A percentile compares a stretch with the other conserved stretches of the same genome.
Conservation (phyloP, 2,888 invertebrate genomes). For the Drosophila barbarae region DNA sequence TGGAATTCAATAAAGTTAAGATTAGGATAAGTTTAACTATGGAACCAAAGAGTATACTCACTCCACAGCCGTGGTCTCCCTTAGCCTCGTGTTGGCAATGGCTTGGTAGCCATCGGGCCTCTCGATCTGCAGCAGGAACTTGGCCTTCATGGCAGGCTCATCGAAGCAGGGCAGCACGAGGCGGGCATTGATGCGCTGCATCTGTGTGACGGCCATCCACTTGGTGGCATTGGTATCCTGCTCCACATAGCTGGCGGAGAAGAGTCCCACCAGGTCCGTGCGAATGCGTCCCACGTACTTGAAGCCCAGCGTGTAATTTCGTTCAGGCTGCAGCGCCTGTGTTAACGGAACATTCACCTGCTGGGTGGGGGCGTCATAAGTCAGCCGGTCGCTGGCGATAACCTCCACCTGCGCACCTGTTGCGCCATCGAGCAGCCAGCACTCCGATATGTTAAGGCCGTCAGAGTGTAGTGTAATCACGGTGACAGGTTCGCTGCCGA, state of each 20-base stretch:
- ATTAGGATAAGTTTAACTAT: neutral
- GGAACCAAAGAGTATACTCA: slow-evolving; percentile 23
- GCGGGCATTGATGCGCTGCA: slow-evolving; percentile 84
- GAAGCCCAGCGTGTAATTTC: slow-evolving; percentile 80
- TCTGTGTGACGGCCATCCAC: slow-evolving; percentile 83
- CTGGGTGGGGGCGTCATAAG: slow-evolving; percentile 70
- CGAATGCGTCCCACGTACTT: slow-evolving; percentile 81
- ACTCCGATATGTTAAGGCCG: slow-evolving; percentile 49
- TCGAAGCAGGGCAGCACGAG: slow-evolving; percentile 88
- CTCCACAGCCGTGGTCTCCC: slow-evolving; percentile 48
- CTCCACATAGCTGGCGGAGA: slow-evolving; percentile 65
- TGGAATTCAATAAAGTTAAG: slow-evolving; percentile 23
- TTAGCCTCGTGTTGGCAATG: slow-evolving; percentile 72
- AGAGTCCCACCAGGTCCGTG: slow-evolving; percentile 72
- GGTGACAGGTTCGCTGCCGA: slow-evolving; percentile 74
- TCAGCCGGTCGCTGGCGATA: slow-evolving; percentile 35
- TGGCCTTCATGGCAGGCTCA: slow-evolving; percentile 85
- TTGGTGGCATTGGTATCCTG: slow-evolving; percentile 44
- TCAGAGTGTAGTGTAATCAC: slow-evolving; percentile 81
- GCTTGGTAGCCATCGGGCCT: slow-evolving; percentile 79
- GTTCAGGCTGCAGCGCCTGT: slow-evolving; percentile 69
- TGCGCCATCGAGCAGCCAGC: slow-evolving; percentile 40
- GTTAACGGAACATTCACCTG: slow-evolving; percentile 80
- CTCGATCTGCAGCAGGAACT: slow-evolving; percentile 83
- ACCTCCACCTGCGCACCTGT: slow-evolving; percentile 27